Conservation (phyloP, 2,888 invertebrate genomes). For the Eristalinus sepulchralis region DNA sequence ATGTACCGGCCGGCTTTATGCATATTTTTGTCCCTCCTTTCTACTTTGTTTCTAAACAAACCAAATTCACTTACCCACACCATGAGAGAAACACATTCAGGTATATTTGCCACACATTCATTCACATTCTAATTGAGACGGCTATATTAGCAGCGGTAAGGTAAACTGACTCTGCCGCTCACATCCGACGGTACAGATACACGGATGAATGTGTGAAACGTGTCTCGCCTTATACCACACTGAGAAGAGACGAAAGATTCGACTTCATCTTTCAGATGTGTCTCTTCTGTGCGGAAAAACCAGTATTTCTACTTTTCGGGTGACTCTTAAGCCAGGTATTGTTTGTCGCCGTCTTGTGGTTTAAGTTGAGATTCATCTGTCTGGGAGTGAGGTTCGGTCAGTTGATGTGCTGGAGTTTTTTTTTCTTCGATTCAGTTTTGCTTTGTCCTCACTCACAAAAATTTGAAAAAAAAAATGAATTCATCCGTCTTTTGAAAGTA, state of each 20-base stretch:
- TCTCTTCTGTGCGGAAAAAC: slow-evolving; percentile 56
- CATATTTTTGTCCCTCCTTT: neutral
- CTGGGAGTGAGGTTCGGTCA: slow-evolving; percentile 38
- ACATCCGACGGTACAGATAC: slow-evolving; percentile 18
- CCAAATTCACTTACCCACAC: slow-evolving; percentile 37
- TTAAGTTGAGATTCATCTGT: slow-evolving; percentile 52
- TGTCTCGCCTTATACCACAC: neutral
- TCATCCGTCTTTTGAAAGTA: neutral
- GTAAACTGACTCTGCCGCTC: slow-evolving; percentile 23
- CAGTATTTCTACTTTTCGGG: slow-evolving; percentile 43
- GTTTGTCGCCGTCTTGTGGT: slow-evolving; percentile 23
- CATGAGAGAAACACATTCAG: neutral
- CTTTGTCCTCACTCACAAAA: neutral
- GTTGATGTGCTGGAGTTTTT: neutral
- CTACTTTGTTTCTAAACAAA: slow-evolving; percentile 52
- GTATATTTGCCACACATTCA: neutral
- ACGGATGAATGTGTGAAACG: neutral
- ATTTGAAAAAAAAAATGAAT: neutral
- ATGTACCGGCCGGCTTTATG: neutral
- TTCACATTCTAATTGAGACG: too few relatives aligned
- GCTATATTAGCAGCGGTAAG: neutral
- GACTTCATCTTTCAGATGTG: slow-evolving; percentile 14
- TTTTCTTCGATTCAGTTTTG: slow-evolving; percentile 3
- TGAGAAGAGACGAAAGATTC: slow-evolving; percentile 16
- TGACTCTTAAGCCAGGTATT: slow-evolving; percentile 33